These are phyloP conservation scores for Melanostigma gelatinosum DNA, from an alignment of 2,113 vertebrate species.

Conservation along the genomic window DNA sequence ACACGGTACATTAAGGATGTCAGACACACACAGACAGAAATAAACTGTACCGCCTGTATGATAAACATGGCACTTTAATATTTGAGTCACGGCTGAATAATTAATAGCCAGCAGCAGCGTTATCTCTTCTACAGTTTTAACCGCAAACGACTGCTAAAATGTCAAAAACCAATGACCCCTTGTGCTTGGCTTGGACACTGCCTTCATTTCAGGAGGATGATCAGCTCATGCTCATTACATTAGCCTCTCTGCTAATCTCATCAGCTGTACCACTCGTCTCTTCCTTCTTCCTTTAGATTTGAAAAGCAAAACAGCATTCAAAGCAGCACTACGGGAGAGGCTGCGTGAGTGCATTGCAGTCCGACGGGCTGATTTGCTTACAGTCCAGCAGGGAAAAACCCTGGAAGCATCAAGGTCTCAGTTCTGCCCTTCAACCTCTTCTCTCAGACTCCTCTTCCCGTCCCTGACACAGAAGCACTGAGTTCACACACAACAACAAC, in stretches of 20 bases:
- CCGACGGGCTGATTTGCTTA: slow-evolving; percentile 21
- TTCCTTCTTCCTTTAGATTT: slow-evolving; percentile 43
- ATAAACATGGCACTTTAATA: slow-evolving; percentile 27
- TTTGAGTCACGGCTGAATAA: slow-evolving; percentile 45
- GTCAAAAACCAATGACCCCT: slow-evolving; percentile 1
- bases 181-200: background rate
- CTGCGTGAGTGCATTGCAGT: background rate
- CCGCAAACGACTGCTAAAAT: background rate
- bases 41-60: slow-evolving; percentile 13
- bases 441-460: background rate
- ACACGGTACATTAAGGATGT: background rate
- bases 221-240: slow-evolving; percentile 37
- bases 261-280: slow-evolving; percentile 5
- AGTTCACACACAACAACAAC: slow-evolving; percentile 18
- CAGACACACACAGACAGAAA: slow-evolving; percentile 23
- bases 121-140: slow-evolving; percentile 1
- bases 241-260: slow-evolving; percentile 27
- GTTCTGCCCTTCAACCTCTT: slow-evolving; percentile 25
- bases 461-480: background rate
- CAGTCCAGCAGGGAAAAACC: slow-evolving; percentile 28
- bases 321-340: slow-evolving; percentile 19
- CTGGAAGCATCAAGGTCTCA: slow-evolving; percentile 22
- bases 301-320: slow-evolving; percentile 60
- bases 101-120: slow-evolving; percentile 13
- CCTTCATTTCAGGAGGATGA: slow-evolving; percentile 38